Percentiles rank a stretch among this genome's conserved stretches.
Evolutionary conservation across 2,797 vertebrate species (phyloP).

Genomic region (Chelon labrosus): DNA sequence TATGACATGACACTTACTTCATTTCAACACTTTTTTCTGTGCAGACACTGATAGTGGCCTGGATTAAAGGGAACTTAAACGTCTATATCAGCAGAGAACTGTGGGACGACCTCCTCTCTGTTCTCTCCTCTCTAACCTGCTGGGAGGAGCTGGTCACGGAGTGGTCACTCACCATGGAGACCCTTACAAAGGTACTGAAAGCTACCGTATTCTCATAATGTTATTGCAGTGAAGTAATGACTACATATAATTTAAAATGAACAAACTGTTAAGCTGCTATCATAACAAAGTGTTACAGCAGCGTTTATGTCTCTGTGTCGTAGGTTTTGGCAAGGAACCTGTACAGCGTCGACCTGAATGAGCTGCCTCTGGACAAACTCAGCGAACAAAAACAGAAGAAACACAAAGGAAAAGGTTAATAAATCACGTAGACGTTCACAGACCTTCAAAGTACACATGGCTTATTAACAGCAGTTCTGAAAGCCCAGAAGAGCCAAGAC

Average conservation of each 20-base stretch:
- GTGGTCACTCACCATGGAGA: slow-evolving; percentile 99
- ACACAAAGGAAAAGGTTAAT: slow-evolving; percentile 98
- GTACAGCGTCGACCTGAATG: slow-evolving; percentile 95
- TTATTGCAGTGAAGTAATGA: neutral
- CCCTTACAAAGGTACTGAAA: slow-evolving; percentile 90
- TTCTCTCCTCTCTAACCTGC: slow-evolving; percentile 95
- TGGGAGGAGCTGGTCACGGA: slow-evolving; percentile 99
- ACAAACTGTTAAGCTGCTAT: neutral
- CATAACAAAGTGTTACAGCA: neutral
- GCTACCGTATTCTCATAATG: neutral
- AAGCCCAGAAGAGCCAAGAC: too few relatives aligned
- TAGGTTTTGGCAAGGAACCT: slow-evolving; percentile 95
- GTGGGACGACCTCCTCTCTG: slow-evolving; percentile 96
- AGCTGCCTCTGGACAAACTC: slow-evolving; percentile 96
- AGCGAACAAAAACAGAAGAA: slow-evolving; percentile 99
- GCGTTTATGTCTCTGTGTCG: slow-evolving; percentile 20
- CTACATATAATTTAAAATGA: neutral
- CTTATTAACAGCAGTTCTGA: neutral
- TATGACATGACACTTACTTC: neutral
- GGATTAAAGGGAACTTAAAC: slow-evolving; percentile 99
- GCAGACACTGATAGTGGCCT: slow-evolving; percentile 98
- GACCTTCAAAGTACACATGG: neutral
- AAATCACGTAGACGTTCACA: neutral
- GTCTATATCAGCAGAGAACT: slow-evolving; percentile 98
- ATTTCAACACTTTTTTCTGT: slow-evolving; percentile 37